A percentile compares a stretch with the other conserved stretches of the same genome.
Conservation (phyloP, 2,797 vertebrate species). For the Acipenser oxyrinchus region DNA sequence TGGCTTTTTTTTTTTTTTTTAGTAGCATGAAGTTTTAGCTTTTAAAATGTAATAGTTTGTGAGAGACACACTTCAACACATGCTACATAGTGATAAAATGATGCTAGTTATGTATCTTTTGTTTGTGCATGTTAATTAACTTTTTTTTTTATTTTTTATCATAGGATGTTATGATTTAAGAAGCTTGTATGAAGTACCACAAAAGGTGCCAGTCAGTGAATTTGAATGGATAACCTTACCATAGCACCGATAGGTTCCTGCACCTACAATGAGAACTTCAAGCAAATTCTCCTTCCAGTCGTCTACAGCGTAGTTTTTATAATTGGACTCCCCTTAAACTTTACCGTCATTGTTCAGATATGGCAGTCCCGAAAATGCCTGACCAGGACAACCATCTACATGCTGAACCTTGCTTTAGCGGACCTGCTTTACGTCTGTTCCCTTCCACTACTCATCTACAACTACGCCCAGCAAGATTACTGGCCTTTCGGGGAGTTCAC, state of each 20-base stretch:
- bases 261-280: constrained; percentile 86
- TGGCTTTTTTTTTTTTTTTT: too few relatives aligned
- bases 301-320: constrained; percentile 78
- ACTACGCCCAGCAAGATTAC: constrained; percentile 84
- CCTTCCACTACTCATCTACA: constrained; percentile 88
- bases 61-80: too few relatives aligned
- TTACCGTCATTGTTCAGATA: constrained; percentile 76
- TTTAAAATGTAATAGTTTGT: too few relatives aligned
- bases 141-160: too few relatives aligned
- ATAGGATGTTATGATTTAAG: too few relatives aligned
- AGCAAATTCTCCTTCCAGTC: constrained; percentile 74
- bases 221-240: constrained; percentile 39
- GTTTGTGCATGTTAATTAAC: too few relatives aligned
- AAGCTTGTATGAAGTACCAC: too few relatives aligned
- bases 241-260: constrained; percentile 38
- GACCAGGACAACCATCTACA: constrained; percentile 79
- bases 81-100: too few relatives aligned
- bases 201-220: too few relatives aligned
- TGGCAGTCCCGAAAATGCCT: constrained; percentile 61
- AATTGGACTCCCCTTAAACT: constrained; percentile 76
- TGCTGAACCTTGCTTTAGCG: constrained; percentile 80
- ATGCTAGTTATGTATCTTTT: too few relatives aligned
- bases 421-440: constrained; percentile 90
- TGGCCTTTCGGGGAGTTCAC: constrained; percentile 89
- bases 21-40: too few relatives aligned